Evolutionary conservation across 2,888 invertebrate species (phyloP).

Genomic region (Ochropleura leucogaster): DNA sequence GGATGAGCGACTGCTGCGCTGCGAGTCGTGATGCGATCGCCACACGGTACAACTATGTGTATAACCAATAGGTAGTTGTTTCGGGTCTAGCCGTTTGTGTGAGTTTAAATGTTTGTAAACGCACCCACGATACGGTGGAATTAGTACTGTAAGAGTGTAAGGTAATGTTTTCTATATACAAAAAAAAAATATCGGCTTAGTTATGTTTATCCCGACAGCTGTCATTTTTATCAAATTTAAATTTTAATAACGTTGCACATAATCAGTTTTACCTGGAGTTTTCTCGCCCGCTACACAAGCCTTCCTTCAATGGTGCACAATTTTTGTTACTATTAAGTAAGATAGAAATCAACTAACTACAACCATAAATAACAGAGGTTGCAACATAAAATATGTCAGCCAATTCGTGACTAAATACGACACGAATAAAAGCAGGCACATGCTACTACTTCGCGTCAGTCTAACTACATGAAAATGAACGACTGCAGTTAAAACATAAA

Average conservation of each 20-base stretch:
- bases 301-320: constrained; percentile 4
- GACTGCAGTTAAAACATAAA: constrained; percentile 12
- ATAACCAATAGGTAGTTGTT: too few species aligned
- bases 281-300: constrained; percentile 1
- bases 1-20: too few species aligned
- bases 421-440: constrained; percentile 28
- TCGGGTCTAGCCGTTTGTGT: too few species aligned
- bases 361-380: constrained; percentile 2
- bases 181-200: too few species aligned
- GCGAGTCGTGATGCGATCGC: too few species aligned
- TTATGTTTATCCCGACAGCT: too few species aligned
- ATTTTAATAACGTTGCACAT: neutral
- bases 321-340: neutral
- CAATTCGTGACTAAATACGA: constrained; percentile 12
- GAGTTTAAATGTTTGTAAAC: too few species aligned
- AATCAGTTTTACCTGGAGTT: constrained; percentile 1
- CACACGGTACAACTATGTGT: too few species aligned
- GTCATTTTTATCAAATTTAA: too few species aligned
- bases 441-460: constrained; percentile 3
- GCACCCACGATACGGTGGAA: too few species aligned
- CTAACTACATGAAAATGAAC: constrained; percentile 11
- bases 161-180: too few species aligned
- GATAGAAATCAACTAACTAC: neutral
- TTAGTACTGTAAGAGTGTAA: too few species aligned
- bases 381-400: constrained; percentile 25